Evolutionary conservation across 2,888 invertebrate species (phyloP).

Genomic region (Mimachlamys varia): DNA sequence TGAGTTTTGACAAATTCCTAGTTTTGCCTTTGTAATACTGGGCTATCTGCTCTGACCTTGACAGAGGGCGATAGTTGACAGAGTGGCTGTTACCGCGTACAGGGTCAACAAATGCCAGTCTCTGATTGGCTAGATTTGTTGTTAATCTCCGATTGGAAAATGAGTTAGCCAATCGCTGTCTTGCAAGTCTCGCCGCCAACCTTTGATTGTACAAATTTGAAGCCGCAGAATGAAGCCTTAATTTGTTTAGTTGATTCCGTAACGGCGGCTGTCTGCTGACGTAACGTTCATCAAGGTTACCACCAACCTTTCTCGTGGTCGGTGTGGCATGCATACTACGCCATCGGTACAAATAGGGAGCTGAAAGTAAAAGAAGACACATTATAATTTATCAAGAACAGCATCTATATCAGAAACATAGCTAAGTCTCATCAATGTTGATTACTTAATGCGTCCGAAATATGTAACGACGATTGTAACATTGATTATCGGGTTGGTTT

Average conservation of each 20-base stretch:
- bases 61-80: neutral
- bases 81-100: neutral
- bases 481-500: no score
- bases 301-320: neutral
- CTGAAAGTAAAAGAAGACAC: neutral
- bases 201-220: neutral
- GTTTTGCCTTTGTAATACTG: slow-evolving; percentile 11
- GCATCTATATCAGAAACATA: no score
- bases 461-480: no score
- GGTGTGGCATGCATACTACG: neutral
- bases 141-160: neutral
- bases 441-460: no score
- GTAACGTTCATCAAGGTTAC: neutral
- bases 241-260: neutral
- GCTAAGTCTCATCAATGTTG: no score
- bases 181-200: neutral
- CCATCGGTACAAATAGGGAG: slow-evolving; percentile 3
- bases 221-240: neutral
- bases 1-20: neutral
- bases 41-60: neutral
- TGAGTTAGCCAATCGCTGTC: slow-evolving; percentile 4
- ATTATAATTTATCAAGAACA: neutral
- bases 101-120: neutral
- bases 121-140: neutral
- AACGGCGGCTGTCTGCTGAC: neutral